Base-by-base conservation (phyloP, 2,888 invertebrate species). In the Tenthredo scrophulariae region DNA sequence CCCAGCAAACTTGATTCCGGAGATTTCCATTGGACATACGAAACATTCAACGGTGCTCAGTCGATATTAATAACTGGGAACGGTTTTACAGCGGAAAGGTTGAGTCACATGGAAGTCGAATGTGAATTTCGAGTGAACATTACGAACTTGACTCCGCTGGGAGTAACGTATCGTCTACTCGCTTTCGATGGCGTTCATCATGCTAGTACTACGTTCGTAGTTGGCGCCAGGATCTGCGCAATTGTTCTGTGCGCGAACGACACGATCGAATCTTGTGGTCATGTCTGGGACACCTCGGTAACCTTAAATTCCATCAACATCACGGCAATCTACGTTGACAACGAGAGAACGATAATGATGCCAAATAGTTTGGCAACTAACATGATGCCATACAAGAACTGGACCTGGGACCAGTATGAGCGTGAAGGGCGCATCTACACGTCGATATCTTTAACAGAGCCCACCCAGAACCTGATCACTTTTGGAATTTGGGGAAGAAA, bases 191-290 rank as follows among this genome's bases (percentile, higher is more conserved):
- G 93, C 0, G 77, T 85, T 0, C 87, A 90, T 5, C 43, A 82
- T 26, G 5, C 9, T 33, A 0, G 90, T 89, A 26, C 87, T 13
- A 29, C 4, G 0, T 85, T 87, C 46, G 46, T n/a, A 15, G 1
- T 77, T 43, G 89, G 89, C 26, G 85, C 90, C 37, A 90, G 91
- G 62, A 87, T 91, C 0, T 94, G 94, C 86, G 91, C 89, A 0
- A 80, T 94, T 22, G 87, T 93, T 43, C 90, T 91, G 70, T 93
- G 93, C 85, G 83, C 88, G 0, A 89, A 90, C 77, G 87, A 90
- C 0, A 88, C 90, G 1, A 22, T 91, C 0, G 79, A 50, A 3
- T 91, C 92, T 1, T 93, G 93, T 67, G 88, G 87, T 84, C 84
- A 84, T 33, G 74, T 85, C 10, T 9, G 46, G 37, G 58, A 72